Conservation (phyloP, 2,113 vertebrate species). For the Oplegnathus fasciatus region DNA sequence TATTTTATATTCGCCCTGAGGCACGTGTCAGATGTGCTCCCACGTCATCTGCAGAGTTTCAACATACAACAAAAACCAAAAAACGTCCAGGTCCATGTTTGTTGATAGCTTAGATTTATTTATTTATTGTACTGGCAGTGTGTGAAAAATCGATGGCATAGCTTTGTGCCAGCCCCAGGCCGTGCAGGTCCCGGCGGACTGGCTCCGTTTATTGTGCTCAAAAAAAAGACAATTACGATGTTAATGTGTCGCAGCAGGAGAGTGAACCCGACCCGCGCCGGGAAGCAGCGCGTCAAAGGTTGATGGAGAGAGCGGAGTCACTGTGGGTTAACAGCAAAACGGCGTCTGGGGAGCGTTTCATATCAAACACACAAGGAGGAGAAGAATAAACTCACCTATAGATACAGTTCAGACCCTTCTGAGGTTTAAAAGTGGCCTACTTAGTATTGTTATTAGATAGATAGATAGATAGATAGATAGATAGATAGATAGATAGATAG, state of each 20-base stretch:
- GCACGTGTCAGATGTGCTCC: constrained; percentile 43
- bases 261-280: constrained; percentile 42
- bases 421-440: background rate
- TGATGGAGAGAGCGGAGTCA: constrained; percentile 80
- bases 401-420: background rate
- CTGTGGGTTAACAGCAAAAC: constrained; percentile 85
- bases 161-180: constrained; percentile 78
- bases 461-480: constrained; percentile 53
- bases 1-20: constrained; percentile 6
- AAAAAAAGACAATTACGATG: constrained; percentile 95
- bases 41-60: constrained; percentile 42
- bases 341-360: constrained; percentile 82
- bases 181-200: constrained; percentile 74
- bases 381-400: constrained; percentile 2
- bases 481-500: constrained; percentile 50
- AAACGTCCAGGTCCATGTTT: constrained; percentile 64
- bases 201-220: constrained; percentile 75
- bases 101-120: constrained; percentile 50
- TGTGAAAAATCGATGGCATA: constrained; percentile 85
- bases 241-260: constrained; percentile 91
- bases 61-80: constrained; percentile 3
- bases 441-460: constrained; percentile 9
- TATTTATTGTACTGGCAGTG: constrained; percentile 69
- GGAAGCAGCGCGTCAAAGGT: constrained; percentile 58
- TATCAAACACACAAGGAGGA: constrained; percentile 49